Conservation (phyloP, 2,888 invertebrate species). For the Meloe dianella region DNA sequence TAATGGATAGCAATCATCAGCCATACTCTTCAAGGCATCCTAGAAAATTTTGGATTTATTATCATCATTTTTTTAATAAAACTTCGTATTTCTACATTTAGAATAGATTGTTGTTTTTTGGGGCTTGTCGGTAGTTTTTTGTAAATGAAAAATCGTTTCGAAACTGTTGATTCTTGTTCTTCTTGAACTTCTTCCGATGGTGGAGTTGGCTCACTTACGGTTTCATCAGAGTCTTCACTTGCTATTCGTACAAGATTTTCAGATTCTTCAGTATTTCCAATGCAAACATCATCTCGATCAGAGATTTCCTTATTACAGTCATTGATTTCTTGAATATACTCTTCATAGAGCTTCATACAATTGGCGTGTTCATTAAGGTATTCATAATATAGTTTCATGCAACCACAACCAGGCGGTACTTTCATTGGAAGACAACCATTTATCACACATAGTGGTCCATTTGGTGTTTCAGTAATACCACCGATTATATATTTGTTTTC, state of each 20-base stretch:
- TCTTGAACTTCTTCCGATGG: background rate
- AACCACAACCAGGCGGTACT: slow-evolving; percentile 47
- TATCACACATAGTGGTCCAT: slow-evolving; percentile 43
- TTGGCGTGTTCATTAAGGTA: slow-evolving; percentile 46
- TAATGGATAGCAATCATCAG: slow-evolving; percentile 55
- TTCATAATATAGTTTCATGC: slow-evolving; percentile 47
- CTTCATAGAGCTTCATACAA: slow-evolving; percentile 45
- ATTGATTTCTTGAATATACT: slow-evolving; percentile 42
- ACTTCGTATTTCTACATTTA: slow-evolving; percentile 43
- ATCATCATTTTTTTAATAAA: slow-evolving; percentile 18
- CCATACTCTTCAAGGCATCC: slow-evolving; percentile 48
- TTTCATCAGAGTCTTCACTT: too few species aligned
- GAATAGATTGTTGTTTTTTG: slow-evolving; percentile 41
- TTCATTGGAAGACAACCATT: slow-evolving; percentile 40
- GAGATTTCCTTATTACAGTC: background rate
- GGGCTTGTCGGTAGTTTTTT: slow-evolving; percentile 44
- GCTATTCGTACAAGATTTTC: too few species aligned
- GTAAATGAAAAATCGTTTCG: slow-evolving; percentile 48
- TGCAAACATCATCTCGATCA: background rate
- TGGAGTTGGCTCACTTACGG: too few species aligned
- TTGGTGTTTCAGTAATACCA: slow-evolving; percentile 37
- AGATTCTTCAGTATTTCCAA: background rate
- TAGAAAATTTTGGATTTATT: slow-evolving; percentile 25
- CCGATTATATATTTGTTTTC: slow-evolving; percentile 41
- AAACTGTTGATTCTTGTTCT: slow-evolving; percentile 16